Base-by-base conservation (phyloP, 1,140 invertebrate species). In the Drosophila subpulchrella region DNA sequence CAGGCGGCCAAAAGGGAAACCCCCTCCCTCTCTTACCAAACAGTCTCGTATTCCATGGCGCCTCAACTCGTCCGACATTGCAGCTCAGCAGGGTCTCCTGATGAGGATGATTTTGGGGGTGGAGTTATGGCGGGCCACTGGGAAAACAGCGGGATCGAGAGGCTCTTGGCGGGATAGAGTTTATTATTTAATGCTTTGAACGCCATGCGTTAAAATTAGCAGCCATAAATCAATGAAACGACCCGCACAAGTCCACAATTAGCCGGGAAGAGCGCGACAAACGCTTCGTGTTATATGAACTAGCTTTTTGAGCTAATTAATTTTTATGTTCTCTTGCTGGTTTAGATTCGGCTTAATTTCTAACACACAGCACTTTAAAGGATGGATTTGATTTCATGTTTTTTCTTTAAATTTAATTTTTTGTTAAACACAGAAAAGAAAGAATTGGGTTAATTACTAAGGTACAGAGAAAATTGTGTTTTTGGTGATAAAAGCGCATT, bases 181-280 rank as follows among this genome's bases (percentile, higher is more conserved):
- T 86, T 86, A 88, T 86, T 86, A 86, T 86, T 86, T 88, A 83
- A 86, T 86, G 83, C 83, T 86, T 83, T 83, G 60, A 79, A 68
- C 79, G 79, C 76, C 83, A 81, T 83, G 83, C 76, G 83, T 86
- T 79, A 75, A 86, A 86, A 86, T 86, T 83, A 88, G 83, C 71
- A 77, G 79, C 67, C 83, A 86, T 86, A 86, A 86, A 86, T 86
- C 83, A 86, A 86, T 86, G 83, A 83, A 86, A 86, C 84, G 83
- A 86, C 83, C 78, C 60, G 67, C 79, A 75, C 83, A 88, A 86
- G 83, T 79, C 83, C 74, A 88, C 83, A 86, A 86, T 86, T 86
- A 88, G 83, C 75, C 73, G 32, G 46, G 44, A 50, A 12, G 47
- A 56, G 30, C 15, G 46, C 47, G 46, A 55, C 47, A 67, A 75